Evolutionary conservation across 2,888 invertebrate genomes (phyloP), one percentile per base, ranked within the genome.

Genomic region (Eupithecia abbreviata): DNA sequence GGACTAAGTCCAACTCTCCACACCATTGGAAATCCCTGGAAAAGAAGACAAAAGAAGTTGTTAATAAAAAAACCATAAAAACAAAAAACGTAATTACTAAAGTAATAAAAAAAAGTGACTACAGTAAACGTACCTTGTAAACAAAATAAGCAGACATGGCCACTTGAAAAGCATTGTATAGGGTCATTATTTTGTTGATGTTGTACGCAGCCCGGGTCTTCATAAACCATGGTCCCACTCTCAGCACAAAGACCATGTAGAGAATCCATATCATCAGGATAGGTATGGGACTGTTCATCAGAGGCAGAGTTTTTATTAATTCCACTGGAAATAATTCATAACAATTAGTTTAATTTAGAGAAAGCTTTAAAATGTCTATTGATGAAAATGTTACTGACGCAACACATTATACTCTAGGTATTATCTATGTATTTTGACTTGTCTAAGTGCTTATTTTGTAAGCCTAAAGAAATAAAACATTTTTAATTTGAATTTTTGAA

Each of bases 171-270:
- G 96, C 87, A 85, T 97, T 97, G 85, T 97, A 97, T 3, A 96
- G 82, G 75, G 96, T 92, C 85, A 97, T 92, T 10, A 96, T 81
- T 66, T 91, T 92, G 67, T 96, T 93, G 41, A 97, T 85, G 62
- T 96, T 93, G 79, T 95, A 96, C 0, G 97, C 96, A 75, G 92
- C 88, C 42, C 96, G 92, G 74, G 96, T 92, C 74, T 94, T 93
- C 97, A 97, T 97, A 82, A 96, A 91, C 62, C 91, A 90, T 0
- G 97, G 97, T 0, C 98, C 97, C 65, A 96, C 84, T 81, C 95
- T 95, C 71, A 95, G 90, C 2, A 97, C 96, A 83, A 97, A 96
- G 58, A 96, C 90, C 15, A 98, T 91, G 86, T 98, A 98, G 0
- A 90, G 81, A 0, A 90, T 84, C n/a, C 96, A 91, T 65, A 97